A percentile compares a stretch with the other conserved stretches of the same genome.
Evolutionary conservation across 2,888 invertebrate genomes (phyloP).

Genomic region (Melinopterus prodromus): DNA sequence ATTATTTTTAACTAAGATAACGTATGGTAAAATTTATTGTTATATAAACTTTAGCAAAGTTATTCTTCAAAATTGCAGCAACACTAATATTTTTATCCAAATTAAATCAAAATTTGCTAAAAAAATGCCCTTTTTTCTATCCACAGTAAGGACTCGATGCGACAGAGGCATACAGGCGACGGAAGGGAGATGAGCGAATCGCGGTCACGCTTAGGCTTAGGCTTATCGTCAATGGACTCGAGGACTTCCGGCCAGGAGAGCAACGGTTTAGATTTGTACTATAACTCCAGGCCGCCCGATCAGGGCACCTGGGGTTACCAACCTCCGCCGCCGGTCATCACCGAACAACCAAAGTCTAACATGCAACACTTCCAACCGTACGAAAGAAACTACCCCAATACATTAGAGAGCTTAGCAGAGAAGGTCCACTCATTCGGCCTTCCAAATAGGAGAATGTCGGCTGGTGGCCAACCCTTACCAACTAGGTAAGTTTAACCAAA

Average conservation of each 20-base stretch:
- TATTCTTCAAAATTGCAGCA: too few species aligned
- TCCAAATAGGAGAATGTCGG: constrained; percentile 71
- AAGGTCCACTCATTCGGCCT: constrained; percentile 87
- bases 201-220: constrained; percentile 78
- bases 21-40: too few species aligned
- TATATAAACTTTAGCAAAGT: too few species aligned
- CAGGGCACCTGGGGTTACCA: constrained; percentile 73
- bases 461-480: constrained; percentile 66
- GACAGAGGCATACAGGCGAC: constrained; percentile 73
- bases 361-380: constrained; percentile 88
- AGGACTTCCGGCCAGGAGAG: constrained; percentile 65
- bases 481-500: constrained; percentile 50
- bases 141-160: constrained; percentile 55
- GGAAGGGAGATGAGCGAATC: constrained; percentile 81
- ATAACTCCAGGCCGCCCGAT: constrained; percentile 78
- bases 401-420: constrained; percentile 89
- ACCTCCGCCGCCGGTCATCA: constrained; percentile 89
- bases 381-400: constrained; percentile 86
- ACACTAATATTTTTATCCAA: too few species aligned
- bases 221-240: constrained; percentile 71
- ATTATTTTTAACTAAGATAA: too few species aligned
- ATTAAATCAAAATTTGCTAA: constrained; percentile 10
- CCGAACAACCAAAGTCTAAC: constrained; percentile 86
- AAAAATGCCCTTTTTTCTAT: not conserved
- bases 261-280: constrained; percentile 80